Percentiles rank a stretch among this genome's conserved stretches.
Conservation (phyloP, 2,888 invertebrate genomes). For the Acronicta leporina region DNA sequence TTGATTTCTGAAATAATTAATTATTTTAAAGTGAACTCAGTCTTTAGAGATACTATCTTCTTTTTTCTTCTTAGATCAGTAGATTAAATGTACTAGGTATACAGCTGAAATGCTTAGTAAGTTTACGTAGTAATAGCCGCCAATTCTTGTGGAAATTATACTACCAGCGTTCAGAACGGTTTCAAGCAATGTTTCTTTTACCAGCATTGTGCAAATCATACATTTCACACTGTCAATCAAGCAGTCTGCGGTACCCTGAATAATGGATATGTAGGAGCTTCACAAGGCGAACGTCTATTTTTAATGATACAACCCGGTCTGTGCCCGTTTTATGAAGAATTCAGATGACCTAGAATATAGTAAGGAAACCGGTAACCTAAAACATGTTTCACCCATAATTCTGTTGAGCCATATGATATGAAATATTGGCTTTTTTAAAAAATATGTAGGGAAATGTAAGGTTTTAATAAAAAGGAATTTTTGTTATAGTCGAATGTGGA, state of each 20-base stretch:
- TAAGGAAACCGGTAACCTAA: slow-evolving; percentile 38
- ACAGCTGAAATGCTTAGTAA: too few species aligned
- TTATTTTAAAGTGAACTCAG: too few species aligned
- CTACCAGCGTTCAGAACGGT: background rate
- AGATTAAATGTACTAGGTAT: too few species aligned
- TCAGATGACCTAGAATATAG: slow-evolving; percentile 44
- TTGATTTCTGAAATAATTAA: too few species aligned
- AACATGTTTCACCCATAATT: slow-evolving; percentile 48
- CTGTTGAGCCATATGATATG: slow-evolving; percentile 34
- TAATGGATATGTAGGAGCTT: slow-evolving; percentile 55
- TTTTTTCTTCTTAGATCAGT: too few species aligned
- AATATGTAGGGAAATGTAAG: slow-evolving; percentile 19
- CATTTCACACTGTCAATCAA: slow-evolving; percentile 63
- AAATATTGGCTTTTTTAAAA: slow-evolving; percentile 50
- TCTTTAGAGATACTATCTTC: too few species aligned
- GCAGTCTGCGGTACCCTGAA: slow-evolving; percentile 61
- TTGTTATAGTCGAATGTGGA: too few species aligned
- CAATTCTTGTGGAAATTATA: too few species aligned
- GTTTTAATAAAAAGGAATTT: slow-evolving; percentile 16
- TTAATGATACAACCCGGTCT: slow-evolving; percentile 57
- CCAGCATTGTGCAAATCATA: slow-evolving; percentile 39
- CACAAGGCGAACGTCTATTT: slow-evolving; percentile 60
- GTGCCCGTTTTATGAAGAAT: slow-evolving; percentile 53
- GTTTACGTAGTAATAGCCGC: too few species aligned
- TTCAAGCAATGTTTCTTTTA: slow-evolving; percentile 12